These are phyloP conservation scores for Lithobates pipiens DNA, from an alignment of 2,797 vertebrate species.

Conservation along the genomic window DNA sequence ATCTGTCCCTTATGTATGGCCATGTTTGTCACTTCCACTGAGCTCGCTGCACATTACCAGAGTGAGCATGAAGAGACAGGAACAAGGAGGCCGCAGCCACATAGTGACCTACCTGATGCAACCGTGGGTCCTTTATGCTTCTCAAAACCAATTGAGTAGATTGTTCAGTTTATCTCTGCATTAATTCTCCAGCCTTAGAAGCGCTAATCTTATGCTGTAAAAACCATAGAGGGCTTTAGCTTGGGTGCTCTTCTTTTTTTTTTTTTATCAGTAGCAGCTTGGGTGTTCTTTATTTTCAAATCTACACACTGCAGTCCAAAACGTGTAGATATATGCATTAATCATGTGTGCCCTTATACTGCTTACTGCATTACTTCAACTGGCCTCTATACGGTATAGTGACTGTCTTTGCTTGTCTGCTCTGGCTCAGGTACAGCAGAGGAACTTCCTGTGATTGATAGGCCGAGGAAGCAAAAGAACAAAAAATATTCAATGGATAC, in stretches of 20 bases:
- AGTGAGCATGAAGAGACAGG: slow-evolving; percentile 71
- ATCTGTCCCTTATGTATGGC: slow-evolving; percentile 82
- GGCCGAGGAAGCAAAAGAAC: background rate
- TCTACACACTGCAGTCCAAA: background rate
- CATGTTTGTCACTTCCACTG: slow-evolving; percentile 75
- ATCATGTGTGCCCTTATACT: no score
- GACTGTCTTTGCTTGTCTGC: background rate
- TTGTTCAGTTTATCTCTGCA: slow-evolving; percentile 58
- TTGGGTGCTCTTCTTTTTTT: background rate
- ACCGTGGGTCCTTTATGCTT: slow-evolving; percentile 76
- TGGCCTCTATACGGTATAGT: background rate
- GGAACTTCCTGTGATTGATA: background rate
- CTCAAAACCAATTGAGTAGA: slow-evolving; percentile 35
- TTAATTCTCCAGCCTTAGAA: background rate
- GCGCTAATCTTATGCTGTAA: background rate
- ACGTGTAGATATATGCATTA: background rate
- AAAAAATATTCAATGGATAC: no score
- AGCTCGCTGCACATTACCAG: slow-evolving; percentile 78
- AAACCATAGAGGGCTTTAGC: background rate
- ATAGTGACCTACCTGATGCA: slow-evolving; percentile 66
- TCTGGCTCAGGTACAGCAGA: background rate
- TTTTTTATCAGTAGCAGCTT: background rate
- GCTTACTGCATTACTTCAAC: background rate
- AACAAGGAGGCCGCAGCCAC: slow-evolving; percentile 71
- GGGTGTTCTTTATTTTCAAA: background rate